Evolutionary conservation across 1,140 invertebrate species (phyloP).

Genomic region (Vanessa tameamea): DNA sequence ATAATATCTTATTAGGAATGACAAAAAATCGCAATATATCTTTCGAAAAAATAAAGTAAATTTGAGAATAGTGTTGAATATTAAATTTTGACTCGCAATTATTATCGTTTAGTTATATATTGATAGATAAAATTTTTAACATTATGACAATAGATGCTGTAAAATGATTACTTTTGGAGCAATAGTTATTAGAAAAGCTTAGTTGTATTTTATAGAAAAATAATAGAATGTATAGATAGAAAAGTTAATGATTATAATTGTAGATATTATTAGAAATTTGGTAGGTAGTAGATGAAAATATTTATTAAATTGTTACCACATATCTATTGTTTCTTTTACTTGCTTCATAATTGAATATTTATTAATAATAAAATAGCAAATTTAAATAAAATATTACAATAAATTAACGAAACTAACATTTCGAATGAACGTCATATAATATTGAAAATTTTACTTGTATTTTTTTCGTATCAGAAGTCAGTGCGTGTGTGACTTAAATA

Average conservation of each 20-base stretch:
- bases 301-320: slow-evolving; percentile 59
- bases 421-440: too few species aligned
- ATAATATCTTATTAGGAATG: slow-evolving; percentile 76
- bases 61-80: not conserved
- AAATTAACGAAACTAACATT: not conserved
- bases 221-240: slow-evolving; percentile 25
- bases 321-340: slow-evolving; percentile 41
- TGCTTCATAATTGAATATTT: not conserved
- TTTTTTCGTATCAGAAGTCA: too few species aligned
- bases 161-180: not conserved
- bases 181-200: slow-evolving; percentile 4
- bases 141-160: slow-evolving; percentile 24
- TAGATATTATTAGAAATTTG: slow-evolving; percentile 34
- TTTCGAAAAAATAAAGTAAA: slow-evolving; percentile 61
- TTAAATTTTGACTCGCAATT: slow-evolving; percentile 6
- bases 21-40: slow-evolving; percentile 66
- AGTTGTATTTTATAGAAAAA: slow-evolving; percentile 11
- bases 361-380: not conserved
- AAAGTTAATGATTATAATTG: slow-evolving; percentile 22
- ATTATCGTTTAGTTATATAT: slow-evolving; percentile 4
- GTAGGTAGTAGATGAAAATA: slow-evolving; percentile 37
- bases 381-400: not conserved
- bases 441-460: too few species aligned
- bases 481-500: too few species aligned
- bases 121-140: slow-evolving; percentile 2